A percentile compares a stretch with the other conserved stretches of the same genome.
These are phyloP conservation scores for Apamea crenata DNA, from an alignment of 2,888 invertebrate genomes.

Conservation along the genomic window DNA sequence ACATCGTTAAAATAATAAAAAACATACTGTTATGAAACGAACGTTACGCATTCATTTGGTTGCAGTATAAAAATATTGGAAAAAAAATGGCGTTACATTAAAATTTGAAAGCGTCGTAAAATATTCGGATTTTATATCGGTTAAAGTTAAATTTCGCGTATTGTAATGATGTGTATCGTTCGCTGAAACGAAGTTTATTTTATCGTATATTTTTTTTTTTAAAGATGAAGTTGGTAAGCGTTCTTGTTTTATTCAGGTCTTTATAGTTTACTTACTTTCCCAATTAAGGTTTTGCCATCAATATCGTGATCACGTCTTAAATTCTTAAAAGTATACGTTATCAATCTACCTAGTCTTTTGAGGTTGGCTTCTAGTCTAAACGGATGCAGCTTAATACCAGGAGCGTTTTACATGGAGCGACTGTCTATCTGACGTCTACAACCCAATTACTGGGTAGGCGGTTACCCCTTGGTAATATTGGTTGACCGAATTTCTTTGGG, in stretches of 20 bases:
- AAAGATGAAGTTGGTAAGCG: constrained; percentile 58
- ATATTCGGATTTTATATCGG: constrained; percentile 74
- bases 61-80: constrained; percentile 34
- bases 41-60: constrained; percentile 10
- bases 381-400: not conserved
- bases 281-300: not conserved
- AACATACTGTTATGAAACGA: constrained; percentile 22
- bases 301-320: not conserved
- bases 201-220: constrained; percentile 27
- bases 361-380: not conserved
- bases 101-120: constrained; percentile 79
- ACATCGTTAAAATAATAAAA: constrained; percentile 31
- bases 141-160: constrained; percentile 65
- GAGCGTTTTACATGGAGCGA: not conserved
- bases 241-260: not conserved
- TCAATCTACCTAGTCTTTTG: not conserved
- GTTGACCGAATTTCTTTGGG: not conserved
- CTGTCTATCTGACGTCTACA: not conserved
- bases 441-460: not conserved
- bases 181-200: constrained; percentile 42
- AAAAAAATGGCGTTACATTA: constrained; percentile 64
- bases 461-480: not conserved
- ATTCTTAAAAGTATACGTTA: not conserved
- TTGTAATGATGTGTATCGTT: constrained; percentile 56
- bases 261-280: not conserved